Conservation (phyloP, 2,888 invertebrate genomes). For the Troilus luridus region DNA sequence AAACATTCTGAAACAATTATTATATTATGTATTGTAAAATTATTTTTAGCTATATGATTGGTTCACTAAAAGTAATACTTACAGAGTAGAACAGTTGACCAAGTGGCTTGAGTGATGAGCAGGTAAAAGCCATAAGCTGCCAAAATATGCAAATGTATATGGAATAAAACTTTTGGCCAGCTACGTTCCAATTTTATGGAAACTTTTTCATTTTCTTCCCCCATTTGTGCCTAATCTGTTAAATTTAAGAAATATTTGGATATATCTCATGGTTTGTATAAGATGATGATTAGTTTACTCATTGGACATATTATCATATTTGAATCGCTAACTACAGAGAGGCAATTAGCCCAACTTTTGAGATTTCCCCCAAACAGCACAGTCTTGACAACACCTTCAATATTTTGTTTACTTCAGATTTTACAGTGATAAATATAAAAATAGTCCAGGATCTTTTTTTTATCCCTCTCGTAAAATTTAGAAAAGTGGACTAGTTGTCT, state of each 20-base stretch:
- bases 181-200: constrained; percentile 58
- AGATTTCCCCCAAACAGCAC: too few species aligned
- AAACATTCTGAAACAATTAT: too few species aligned
- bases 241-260: background rate
- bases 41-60: background rate
- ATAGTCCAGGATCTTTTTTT: too few species aligned
- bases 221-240: constrained; percentile 26
- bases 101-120: constrained; percentile 74
- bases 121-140: constrained; percentile 78
- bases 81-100: constrained; percentile 78
- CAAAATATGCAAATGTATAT: constrained; percentile 80
- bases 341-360: too few species aligned
- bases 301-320: background rate
- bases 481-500: too few species aligned
- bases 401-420: too few species aligned
- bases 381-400: too few species aligned
- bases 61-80: constrained; percentile 69
- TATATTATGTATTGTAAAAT: background rate
- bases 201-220: constrained; percentile 30
- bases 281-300: background rate
- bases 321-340: too few species aligned
- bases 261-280: background rate
- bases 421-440: too few species aligned
- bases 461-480: too few species aligned
- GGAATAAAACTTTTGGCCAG: constrained; percentile 82